Evolutionary conservation across 2,888 invertebrate genomes (phyloP), one percentile per base, ranked within the genome.

Genomic region (Tetramorium bicarinatum): DNA sequence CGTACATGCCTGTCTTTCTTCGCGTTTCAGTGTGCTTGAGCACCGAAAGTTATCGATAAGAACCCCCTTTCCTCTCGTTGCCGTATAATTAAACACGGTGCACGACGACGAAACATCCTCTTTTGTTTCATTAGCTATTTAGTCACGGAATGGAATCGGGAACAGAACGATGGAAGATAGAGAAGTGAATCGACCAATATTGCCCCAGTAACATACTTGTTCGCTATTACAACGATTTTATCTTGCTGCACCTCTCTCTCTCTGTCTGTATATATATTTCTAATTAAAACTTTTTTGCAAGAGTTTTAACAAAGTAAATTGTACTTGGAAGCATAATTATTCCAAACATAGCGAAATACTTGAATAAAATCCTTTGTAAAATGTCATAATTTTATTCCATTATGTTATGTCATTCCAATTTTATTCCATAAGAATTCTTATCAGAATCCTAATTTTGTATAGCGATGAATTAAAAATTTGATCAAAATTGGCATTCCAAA

Each of bases 41-140:
- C 21, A 49, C 34, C 9, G 3, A 38, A 34, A 69, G 34, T 76
- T 67, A 66, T 49, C 47, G 66, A 66, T 75, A 66, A 69, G 71
- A 75, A 29, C 0, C 11, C 2, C 13, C 13, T 15, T 34, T 7
- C 15, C 18, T 29, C 15, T n/a, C 1, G n/a, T 38, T 62, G 64
- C 44, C n/a, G 15, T 47, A 76, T 69, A 47, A 76, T 76, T 38
- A 76, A 75, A 75, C 21, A 34, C 8, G 18, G 21, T 18, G 15
- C 13, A 49, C 11, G 34, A 21, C 15, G 41, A 74, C n/a, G 71
- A 49, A 49, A 69, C 34, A 21, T 11, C 11, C 38, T 11, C 75
- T 67, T 67, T 75, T 76, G 75, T 76, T 76, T 49, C 34, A 49
- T 67, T 75, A 75, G 21, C 47, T 49, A 69, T 18, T 76, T 76